Conservation (phyloP, 2,888 invertebrate species). For the Microchrysa polita region DNA sequence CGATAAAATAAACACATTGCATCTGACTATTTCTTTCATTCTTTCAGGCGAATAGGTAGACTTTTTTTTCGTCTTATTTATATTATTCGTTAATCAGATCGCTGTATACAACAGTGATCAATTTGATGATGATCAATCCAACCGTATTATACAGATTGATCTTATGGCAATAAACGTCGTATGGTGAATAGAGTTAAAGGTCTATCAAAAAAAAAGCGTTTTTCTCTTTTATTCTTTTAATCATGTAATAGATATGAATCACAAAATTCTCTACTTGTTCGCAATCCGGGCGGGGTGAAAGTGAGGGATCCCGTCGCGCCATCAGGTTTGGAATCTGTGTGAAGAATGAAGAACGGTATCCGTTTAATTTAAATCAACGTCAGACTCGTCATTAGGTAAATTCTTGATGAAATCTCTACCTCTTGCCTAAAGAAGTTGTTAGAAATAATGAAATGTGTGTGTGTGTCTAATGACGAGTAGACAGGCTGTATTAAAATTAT, state of each 20-base stretch:
- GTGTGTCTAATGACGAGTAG: slow-evolving; percentile 16
- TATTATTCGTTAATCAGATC: slow-evolving; percentile 42
- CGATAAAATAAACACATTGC: slow-evolving; percentile 48
- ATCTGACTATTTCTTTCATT: slow-evolving; percentile 6
- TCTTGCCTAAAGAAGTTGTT: slow-evolving; percentile 19
- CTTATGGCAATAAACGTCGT: background rate
- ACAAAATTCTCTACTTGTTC: slow-evolving; percentile 37
- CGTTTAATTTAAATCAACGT: slow-evolving; percentile 51
- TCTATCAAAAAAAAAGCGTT: slow-evolving; percentile 17
- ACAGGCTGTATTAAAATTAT: slow-evolving; percentile 18
- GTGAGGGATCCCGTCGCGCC: slow-evolving; percentile 8
- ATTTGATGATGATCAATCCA: slow-evolving; percentile 19
- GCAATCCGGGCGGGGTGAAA: slow-evolving; percentile 28
- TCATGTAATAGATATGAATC: slow-evolving; percentile 50
- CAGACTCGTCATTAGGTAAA: slow-evolving; percentile 50
- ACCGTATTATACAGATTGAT: background rate
- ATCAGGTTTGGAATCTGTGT: slow-evolving; percentile 26
- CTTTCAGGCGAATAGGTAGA: no score
- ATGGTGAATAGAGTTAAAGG: background rate
- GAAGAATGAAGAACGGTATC: slow-evolving; percentile 35
- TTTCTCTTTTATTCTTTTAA: no score
- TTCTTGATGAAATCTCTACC: slow-evolving; percentile 42
- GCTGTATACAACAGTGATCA: slow-evolving; percentile 13
- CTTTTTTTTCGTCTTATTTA: no score
- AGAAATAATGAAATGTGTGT: slow-evolving; percentile 31